Percentiles rank a stretch among this genome's conserved stretches.
phyloP scores from a whole-genome alignment of 2,797 vertebrate species.

The Danionella dracula region DNA sequence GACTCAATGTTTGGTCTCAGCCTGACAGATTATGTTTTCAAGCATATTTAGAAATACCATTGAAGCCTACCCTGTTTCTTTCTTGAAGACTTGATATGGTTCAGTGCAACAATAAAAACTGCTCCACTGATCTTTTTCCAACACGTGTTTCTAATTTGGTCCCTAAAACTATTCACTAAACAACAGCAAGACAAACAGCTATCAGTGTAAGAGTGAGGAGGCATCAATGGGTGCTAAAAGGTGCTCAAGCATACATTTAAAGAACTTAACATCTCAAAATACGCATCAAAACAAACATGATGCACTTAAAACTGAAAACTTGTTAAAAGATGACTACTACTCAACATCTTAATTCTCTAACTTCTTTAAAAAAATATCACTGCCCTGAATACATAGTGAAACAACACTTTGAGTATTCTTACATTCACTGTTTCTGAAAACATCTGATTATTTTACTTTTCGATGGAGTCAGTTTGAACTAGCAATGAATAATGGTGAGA shows the following conservation, averaged over 20 bases:
- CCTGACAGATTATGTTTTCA: conserved; percentile 57
- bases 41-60: conserved; percentile 55
- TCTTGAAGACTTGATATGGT: conserved; percentile 49
- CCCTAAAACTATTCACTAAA: conserved; percentile 74
- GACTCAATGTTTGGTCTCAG: conserved; percentile 63
- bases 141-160: conserved; percentile 68
- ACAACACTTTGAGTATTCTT: conserved; percentile 3
- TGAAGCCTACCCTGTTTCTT: conserved; percentile 44
- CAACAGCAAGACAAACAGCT: conserved; percentile 78
- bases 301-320: not conserved
- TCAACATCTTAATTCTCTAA: conserved; percentile 30
- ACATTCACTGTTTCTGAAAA: conserved; percentile 23
- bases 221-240: conserved; percentile 39
- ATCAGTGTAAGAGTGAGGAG: conserved; percentile 47
- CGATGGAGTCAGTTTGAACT: not conserved
- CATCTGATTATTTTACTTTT: not conserved
- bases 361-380: conserved; percentile 22
- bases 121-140: conserved; percentile 54
- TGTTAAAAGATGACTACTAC: not conserved
- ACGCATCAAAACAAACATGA: conserved; percentile 61
- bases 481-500: conserved; percentile 3
- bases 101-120: conserved; percentile 59
- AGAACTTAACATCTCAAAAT: conserved; percentile 64
- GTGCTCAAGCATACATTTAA: conserved; percentile 46
- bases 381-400: conserved; percentile 16